Conservation (phyloP, 2,797 vertebrate species). For the Chiloscyllium punctatum region DNA sequence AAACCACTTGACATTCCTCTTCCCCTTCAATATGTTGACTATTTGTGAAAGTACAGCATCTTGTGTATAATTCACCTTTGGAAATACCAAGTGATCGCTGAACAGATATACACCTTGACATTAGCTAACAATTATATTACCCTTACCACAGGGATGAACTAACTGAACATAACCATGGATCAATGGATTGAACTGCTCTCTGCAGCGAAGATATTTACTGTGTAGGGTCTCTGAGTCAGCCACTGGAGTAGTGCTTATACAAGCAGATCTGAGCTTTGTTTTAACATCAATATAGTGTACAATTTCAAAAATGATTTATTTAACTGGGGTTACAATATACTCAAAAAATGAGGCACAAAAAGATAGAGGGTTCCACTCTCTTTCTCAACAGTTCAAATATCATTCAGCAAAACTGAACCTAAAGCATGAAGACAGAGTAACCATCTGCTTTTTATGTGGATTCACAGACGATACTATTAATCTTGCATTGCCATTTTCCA, state of each 20-base stretch:
- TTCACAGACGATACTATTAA: background rate
- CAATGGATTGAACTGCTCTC: background rate
- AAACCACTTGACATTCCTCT: background rate
- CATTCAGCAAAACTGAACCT: background rate
- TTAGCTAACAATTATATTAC: background rate
- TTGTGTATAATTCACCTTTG: background rate
- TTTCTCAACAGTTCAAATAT: background rate
- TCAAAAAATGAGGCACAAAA: background rate
- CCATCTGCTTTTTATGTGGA: background rate
- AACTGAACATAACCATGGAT: background rate
- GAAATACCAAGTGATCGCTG: background rate
- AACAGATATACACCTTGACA: background rate
- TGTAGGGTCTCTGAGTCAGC: background rate
- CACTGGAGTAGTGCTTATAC: background rate
- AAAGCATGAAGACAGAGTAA: background rate
- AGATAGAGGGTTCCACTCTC: background rate
- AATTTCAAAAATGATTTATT: conserved; percentile 7
- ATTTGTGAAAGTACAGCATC: background rate
- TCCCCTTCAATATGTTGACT: background rate
- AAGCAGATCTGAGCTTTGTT: background rate
- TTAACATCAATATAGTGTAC: background rate
- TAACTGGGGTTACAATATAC: background rate
- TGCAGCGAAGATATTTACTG: background rate
- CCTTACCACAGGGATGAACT: background rate
- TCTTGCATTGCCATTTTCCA: background rate